Conservation (phyloP, 2,797 vertebrate genomes). For the Acanthurus tractus region DNA sequence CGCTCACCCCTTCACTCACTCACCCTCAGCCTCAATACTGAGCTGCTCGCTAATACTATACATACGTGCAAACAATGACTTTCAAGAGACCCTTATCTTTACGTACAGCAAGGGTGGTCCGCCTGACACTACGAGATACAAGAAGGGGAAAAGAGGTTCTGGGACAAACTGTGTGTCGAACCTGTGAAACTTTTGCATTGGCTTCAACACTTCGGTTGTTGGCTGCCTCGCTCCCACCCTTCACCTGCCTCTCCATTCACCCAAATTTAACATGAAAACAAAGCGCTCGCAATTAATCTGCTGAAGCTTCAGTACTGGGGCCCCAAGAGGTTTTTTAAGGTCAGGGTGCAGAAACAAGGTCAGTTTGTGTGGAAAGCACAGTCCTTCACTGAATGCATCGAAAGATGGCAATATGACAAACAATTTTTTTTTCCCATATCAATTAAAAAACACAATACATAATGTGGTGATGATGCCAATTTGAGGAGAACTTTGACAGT, state of each 20-base stretch:
- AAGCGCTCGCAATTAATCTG: constrained; percentile 60
- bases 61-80: constrained; percentile 28
- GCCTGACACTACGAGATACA: background rate
- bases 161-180: background rate
- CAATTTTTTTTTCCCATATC: no score
- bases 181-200: background rate
- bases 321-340: constrained; percentile 55
- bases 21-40: constrained; percentile 30
- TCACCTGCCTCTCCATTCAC: constrained; percentile 11
- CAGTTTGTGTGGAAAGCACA: constrained; percentile 22
- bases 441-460: no score
- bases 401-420: no score
- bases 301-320: constrained; percentile 41
- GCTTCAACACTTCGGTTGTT: constrained; percentile 6
- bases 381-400: background rate
- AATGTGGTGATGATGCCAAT: no score
- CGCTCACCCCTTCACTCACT: constrained; percentile 46
- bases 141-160: background rate
- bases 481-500: no score
- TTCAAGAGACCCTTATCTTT: constrained; percentile 9
- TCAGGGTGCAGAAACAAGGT: constrained; percentile 56
- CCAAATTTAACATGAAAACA: constrained; percentile 43
- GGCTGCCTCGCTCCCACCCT: background rate
- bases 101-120: constrained; percentile 14
- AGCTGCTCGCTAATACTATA: constrained; percentile 25